A percentile compares a stretch with the other conserved stretches of the same genome.
These are phyloP conservation scores for Pygoscelis antarcticus DNA, from an alignment of 2,113 vertebrate genomes.

Conservation along the genomic window DNA sequence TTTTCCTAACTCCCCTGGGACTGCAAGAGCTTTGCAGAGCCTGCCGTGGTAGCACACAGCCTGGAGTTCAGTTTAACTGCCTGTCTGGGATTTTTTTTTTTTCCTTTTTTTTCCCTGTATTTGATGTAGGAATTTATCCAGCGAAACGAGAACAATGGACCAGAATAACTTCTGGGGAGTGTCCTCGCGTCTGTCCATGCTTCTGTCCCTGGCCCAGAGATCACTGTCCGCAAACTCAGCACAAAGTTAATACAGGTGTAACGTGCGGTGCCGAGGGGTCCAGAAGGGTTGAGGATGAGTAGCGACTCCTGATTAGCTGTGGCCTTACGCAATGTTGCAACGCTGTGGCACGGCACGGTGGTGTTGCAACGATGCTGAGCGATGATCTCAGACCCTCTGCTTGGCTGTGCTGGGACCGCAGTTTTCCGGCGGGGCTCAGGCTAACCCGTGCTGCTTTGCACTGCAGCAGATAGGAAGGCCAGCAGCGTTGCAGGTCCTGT, in stretches of 20 bases:
- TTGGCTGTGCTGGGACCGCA: neutral
- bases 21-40: neutral
- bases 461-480: neutral
- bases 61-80: neutral
- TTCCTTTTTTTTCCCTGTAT: neutral
- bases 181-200: fast-evolving
- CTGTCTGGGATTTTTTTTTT: neutral
- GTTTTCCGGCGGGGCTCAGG: neutral
- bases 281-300: neutral
- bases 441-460: neutral
- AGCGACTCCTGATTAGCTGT: neutral
- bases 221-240: neutral
- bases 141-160: neutral
- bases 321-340: neutral
- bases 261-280: neutral
- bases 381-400: neutral
- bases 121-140: neutral
- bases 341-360: neutral
- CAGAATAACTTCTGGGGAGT: neutral
- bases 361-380: neutral
- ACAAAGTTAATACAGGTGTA: neutral
- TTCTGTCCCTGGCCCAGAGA: neutral
- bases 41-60: neutral
- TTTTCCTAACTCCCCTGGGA: neutral
- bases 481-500: neutral